These are phyloP conservation scores for Holocentrus rufus DNA, from an alignment of 2,797 vertebrate species.

Conservation along the genomic window DNA sequence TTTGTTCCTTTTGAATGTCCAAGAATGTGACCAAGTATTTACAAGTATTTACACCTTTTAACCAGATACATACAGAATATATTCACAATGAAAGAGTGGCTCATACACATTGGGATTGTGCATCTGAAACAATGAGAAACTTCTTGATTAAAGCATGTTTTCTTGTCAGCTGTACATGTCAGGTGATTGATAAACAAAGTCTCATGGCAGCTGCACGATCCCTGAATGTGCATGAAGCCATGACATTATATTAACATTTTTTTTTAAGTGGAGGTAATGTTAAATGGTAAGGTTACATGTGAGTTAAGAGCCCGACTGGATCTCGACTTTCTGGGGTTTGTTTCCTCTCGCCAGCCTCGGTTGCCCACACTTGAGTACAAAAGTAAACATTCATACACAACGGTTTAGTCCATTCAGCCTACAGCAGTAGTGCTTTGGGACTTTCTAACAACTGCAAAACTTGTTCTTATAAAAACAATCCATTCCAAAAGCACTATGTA, in stretches of 20 bases:
- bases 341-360: slow-evolving; percentile 1
- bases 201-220: slow-evolving; percentile 9
- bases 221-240: background rate
- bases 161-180: background rate
- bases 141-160: slow-evolving; percentile 5
- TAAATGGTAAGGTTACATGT: slow-evolving; percentile 21
- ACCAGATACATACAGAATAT: slow-evolving; percentile 39
- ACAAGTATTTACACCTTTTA: slow-evolving; percentile 64
- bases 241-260: background rate
- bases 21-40: slow-evolving; percentile 60
- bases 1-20: slow-evolving; percentile 33
- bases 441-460: slow-evolving; percentile 33
- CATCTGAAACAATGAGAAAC: slow-evolving; percentile 11
- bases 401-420: slow-evolving; percentile 12
- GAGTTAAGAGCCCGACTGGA: slow-evolving; percentile 7
- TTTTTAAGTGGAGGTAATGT: slow-evolving; percentile 21
- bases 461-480: slow-evolving; percentile 46
- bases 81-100: slow-evolving; percentile 41
- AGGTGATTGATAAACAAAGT: slow-evolving; percentile 21
- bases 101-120: slow-evolving; percentile 28
- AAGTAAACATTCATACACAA: slow-evolving; percentile 55
- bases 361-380: slow-evolving; percentile 21
- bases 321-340: slow-evolving; percentile 20
- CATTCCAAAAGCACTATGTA: slow-evolving; percentile 41
- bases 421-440: slow-evolving; percentile 19